A percentile compares a stretch with the other conserved stretches of the same genome.
Evolutionary conservation across 2,113 vertebrate species (phyloP).

Genomic region (Amblyornis subalaris): DNA sequence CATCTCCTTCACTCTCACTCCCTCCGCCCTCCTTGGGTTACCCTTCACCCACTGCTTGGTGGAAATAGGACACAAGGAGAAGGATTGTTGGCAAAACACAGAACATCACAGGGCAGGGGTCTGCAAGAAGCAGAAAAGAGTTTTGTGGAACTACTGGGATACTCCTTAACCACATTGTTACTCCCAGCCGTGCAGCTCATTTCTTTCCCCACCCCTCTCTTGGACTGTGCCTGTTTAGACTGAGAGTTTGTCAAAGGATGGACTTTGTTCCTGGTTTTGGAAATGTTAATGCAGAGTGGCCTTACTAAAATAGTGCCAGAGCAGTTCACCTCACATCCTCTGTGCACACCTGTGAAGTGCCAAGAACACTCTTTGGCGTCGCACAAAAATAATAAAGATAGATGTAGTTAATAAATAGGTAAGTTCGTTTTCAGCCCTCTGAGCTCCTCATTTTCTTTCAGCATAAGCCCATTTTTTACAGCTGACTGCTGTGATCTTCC

Average conservation of each 20-base stretch:
- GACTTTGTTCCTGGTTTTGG: background rate
- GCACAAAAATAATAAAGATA: slow-evolving; percentile 47
- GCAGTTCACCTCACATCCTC: background rate
- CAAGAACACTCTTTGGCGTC: background rate
- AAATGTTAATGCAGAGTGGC: background rate
- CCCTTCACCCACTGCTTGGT: background rate
- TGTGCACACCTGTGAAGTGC: background rate
- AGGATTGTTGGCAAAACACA: background rate
- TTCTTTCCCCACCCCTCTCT: background rate
- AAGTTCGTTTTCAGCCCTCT: slow-evolving; percentile 56
- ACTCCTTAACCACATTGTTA: background rate
- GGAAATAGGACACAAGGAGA: background rate
- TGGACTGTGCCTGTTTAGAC: background rate
- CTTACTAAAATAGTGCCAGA: background rate
- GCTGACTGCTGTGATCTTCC: slow-evolving; percentile 68
- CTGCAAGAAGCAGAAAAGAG: background rate
- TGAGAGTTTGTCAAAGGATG: background rate
- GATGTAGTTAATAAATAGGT: slow-evolving; percentile 58
- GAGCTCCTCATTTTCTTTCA: slow-evolving; percentile 60
- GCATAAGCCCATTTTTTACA: slow-evolving; percentile 64
- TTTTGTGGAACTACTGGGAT: background rate
- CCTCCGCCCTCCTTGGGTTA: background rate
- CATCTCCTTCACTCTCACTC: background rate
- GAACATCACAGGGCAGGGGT: background rate
- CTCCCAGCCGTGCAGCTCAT: background rate